A percentile compares a stretch with the other conserved stretches of the same genome.
Evolutionary conservation across 1,140 invertebrate species (phyloP).

Genomic region (Lycorma delicatula): DNA sequence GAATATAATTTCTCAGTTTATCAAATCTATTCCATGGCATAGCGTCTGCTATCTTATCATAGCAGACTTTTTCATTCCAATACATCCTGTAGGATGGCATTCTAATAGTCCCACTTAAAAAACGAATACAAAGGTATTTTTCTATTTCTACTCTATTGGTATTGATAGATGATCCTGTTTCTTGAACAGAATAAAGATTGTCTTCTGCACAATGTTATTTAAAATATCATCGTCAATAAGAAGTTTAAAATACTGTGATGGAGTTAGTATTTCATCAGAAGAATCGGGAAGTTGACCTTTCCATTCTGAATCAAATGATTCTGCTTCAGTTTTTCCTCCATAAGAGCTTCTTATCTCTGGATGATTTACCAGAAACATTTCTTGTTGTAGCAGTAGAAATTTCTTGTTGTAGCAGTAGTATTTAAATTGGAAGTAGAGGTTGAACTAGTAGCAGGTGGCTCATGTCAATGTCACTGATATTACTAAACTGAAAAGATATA

Average conservation of each 20-base stretch:
- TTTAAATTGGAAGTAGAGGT: too few species aligned
- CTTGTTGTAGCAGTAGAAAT: too few species aligned
- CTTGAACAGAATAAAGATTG: background rate
- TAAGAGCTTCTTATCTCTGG: too few species aligned
- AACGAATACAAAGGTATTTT: slow-evolving; percentile 24
- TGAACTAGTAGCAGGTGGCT: too few species aligned
- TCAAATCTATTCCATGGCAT: background rate
- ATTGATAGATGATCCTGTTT: background rate
- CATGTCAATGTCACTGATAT: too few species aligned
- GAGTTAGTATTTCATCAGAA: too few species aligned
- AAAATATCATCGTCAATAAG: background rate
- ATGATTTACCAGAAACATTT: too few species aligned
- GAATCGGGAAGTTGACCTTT: too few species aligned
- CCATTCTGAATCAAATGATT: too few species aligned
- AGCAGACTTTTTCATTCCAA: slow-evolving; percentile 19
- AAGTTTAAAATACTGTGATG: background rate
- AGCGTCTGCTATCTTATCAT: background rate
- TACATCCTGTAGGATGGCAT: slow-evolving; percentile 23
- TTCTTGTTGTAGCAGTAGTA: too few species aligned
- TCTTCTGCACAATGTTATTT: background rate
- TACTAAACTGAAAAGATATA: too few species aligned
- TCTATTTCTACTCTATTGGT: background rate
- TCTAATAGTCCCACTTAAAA: slow-evolving; percentile 24
- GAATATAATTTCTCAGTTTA: background rate
- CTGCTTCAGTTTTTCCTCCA: too few species aligned